Percentiles rank a stretch among this genome's conserved stretches.
phyloP scores from a whole-genome alignment of 2,888 invertebrate species.

The Orgyia antiqua region DNA sequence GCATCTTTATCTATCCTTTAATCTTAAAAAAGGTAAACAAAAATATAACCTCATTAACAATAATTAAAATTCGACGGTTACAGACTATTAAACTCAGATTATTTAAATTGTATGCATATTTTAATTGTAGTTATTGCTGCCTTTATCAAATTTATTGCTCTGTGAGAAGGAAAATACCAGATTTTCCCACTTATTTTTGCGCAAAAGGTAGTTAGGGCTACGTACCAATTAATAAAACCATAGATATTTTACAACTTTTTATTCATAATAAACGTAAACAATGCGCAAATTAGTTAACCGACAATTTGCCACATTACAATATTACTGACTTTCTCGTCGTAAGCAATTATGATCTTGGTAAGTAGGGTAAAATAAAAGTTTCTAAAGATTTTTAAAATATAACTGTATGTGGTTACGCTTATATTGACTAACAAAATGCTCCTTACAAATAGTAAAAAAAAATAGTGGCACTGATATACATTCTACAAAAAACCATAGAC shows the following conservation, averaged over 20 bases:
- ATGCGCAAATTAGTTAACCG: conserved; percentile 66
- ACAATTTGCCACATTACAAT: conserved; percentile 50
- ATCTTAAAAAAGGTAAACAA: too few species aligned
- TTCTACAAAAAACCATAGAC: conserved; percentile 19
- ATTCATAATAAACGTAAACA: conserved; percentile 72
- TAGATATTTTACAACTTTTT: conserved; percentile 55
- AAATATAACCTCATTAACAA: too few species aligned
- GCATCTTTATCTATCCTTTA: too few species aligned
- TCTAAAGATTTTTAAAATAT: conserved; percentile 42
- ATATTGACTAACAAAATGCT: conserved; percentile 64
- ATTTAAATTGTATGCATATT: too few species aligned
- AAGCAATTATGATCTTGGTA: conserved; percentile 39
- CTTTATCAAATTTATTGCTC: too few species aligned
- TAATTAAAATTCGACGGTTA: too few species aligned
- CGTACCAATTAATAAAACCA: conserved; percentile 10
- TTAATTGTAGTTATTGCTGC: too few species aligned
- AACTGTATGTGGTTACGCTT: conserved; percentile 48
- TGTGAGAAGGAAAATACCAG: too few species aligned
- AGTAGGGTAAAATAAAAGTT: conserved; percentile 42
- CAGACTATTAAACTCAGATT: too few species aligned
- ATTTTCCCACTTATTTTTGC: too few species aligned
- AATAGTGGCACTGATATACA: conserved; percentile 61
- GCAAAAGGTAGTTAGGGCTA: too few species aligned
- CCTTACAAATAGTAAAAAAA: conserved; percentile 43
- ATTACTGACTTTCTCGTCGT: conserved; percentile 31